Evolutionary conservation across 2,888 invertebrate species (phyloP), one percentile per base, ranked within the genome.

Genomic region (Platynereis dumerilii): DNA sequence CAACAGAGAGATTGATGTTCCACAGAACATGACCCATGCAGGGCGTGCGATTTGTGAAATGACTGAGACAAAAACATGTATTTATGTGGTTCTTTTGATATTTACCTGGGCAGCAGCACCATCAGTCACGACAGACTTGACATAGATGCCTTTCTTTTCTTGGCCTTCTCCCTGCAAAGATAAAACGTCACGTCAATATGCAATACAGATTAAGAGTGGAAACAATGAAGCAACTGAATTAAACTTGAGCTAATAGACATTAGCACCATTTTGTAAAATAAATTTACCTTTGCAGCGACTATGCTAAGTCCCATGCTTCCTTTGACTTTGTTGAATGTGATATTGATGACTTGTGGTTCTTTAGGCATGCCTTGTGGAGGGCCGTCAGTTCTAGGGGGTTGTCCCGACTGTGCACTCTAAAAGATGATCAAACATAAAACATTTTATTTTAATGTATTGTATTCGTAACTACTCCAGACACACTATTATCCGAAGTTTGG

Each of bases 221-320:
- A n/a, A n/a, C n/a, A n/a, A n/a, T n/a, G n/a, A n/a, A n/a, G n/a
- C n/a, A n/a, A n/a, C 34, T 34, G 34, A 7, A 12, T 34, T 34
- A 34, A 34, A 7, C 34, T 7, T 34, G 34, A 34, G 12, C 12
- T 7, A 34, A 34, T 34, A 34, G 34, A n/a, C n/a, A n/a, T n/a
- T 12, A 34, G 12, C 7, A 34, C 34, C 5, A 34, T 34, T 34
- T 7, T 34, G 34, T 34, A 34, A 34, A 7, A 7, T 34, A 34
- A 3, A 77, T 83, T 79, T 80, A 92, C 92, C 89, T 96, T 96
- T 28, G 98, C 98, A 12, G 98, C 98, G 2, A 99, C 97, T 77
- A 99, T 99, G 80, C 96, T 97, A 76, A 99, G 88, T 15, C 99
- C 99, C 92, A 99, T 96, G 70, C 98, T 97, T 79, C 93, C 94